Conservation (phyloP, 2,113 vertebrate species). For the Ictalurus punctatus region DNA sequence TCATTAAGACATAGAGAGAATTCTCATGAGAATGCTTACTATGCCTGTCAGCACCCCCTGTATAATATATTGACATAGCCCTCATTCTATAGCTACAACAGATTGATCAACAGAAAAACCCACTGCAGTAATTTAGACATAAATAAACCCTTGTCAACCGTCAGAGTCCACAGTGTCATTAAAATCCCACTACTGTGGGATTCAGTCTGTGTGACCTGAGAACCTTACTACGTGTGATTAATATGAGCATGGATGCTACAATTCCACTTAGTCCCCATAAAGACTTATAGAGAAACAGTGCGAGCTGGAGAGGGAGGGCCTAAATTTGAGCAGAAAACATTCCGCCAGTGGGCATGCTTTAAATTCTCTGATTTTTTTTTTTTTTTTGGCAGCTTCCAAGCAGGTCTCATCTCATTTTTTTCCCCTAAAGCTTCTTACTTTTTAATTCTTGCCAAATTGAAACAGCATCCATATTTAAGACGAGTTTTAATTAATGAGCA, state of each 20-base stretch:
- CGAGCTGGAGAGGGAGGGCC: constrained; percentile 43
- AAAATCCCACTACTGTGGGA: neutral
- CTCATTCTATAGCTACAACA: neutral
- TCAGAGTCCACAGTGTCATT: neutral
- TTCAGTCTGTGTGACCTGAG: constrained; percentile 43
- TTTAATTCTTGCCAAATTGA: constrained; percentile 70
- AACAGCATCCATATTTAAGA: constrained; percentile 71
- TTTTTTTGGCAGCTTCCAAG: constrained; percentile 69
- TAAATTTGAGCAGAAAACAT: constrained; percentile 69
- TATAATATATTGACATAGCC: neutral
- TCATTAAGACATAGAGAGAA: neutral
- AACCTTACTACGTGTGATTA: constrained; percentile 47
- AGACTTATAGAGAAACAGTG: neutral
- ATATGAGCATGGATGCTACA: constrained; percentile 27
- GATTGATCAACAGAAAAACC: neutral
- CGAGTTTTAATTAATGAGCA: constrained; percentile 71
- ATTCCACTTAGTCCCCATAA: constrained; percentile 10
- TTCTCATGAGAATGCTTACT: neutral
- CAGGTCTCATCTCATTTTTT: constrained; percentile 66
- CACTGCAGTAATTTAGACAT: neutral
- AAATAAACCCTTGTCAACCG: neutral
- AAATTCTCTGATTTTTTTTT: constrained; percentile 64
- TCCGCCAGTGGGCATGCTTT: constrained; percentile 71
- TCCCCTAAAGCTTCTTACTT: constrained; percentile 66
- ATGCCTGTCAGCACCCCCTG: neutral